Percentiles rank a stretch among this genome's conserved stretches.
These are phyloP conservation scores for Drosophila cognata DNA, from an alignment of 2,888 invertebrate species.

Conservation along the genomic window DNA sequence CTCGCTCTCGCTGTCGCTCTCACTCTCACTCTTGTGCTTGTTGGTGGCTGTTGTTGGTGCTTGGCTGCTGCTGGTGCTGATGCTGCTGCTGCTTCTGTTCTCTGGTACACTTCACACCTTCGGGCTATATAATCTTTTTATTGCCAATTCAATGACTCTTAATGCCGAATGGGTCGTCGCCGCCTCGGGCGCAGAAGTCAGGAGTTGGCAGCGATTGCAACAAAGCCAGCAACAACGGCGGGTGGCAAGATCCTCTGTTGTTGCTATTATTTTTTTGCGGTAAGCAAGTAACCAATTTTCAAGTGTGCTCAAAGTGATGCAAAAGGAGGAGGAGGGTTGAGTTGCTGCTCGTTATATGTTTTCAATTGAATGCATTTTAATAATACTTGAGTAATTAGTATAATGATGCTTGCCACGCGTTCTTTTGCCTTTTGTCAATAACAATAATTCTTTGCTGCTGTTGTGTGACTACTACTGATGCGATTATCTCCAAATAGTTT, in stretches of 20 bases:
- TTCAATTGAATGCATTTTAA: conserved; percentile 80
- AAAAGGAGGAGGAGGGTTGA: conserved; percentile 1
- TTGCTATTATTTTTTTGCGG: conserved; percentile 47
- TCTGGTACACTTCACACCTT: conserved; percentile 77
- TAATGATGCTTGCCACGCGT: conserved; percentile 73
- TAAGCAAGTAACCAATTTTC: conserved; percentile 50
- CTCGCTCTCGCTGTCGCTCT: conserved; percentile 4
- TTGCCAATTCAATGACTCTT: conserved; percentile 80
- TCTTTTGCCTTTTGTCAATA: conserved; percentile 8
- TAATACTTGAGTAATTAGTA: conserved; percentile 83
- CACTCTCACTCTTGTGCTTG: conserved; percentile 18
- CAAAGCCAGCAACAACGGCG: conserved; percentile 19
- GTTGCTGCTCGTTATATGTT: conserved; percentile 68
- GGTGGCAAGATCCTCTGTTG: conserved; percentile 25
- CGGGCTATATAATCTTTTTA: conserved; percentile 82
- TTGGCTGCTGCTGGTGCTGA: neutral
- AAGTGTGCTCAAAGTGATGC: conserved; percentile 66
- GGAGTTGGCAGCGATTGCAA: conserved; percentile 33
- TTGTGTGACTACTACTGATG: conserved; percentile 50
- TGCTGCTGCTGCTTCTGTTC: conserved; percentile 13
- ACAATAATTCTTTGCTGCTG: conserved; percentile 40
- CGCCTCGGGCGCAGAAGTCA: conserved; percentile 66
- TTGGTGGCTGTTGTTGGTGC: conserved; percentile 4
- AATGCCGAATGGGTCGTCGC: conserved; percentile 48
- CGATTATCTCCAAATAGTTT: conserved; percentile 64